Evolutionary conservation across 1,140 invertebrate genomes (phyloP).

Genomic region (Eupeodes corollae): DNA sequence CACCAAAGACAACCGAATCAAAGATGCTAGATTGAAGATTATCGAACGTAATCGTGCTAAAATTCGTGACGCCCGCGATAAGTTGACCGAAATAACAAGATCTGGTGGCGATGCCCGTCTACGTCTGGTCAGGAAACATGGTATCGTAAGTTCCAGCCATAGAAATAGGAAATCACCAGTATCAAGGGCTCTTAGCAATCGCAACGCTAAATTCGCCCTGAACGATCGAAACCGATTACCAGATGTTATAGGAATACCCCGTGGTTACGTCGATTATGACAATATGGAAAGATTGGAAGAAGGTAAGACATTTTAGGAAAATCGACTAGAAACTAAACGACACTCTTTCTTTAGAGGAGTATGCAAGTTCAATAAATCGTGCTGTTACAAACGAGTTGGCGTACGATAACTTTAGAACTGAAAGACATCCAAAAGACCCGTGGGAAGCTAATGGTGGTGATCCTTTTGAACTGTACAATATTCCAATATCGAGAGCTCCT

Average conservation of each 20-base stretch:
- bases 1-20: constrained; percentile 6
- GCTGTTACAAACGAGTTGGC: neutral
- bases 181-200: too few species aligned
- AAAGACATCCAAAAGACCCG: constrained; percentile 2
- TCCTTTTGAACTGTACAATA: constrained; percentile 31
- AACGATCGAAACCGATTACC: neutral
- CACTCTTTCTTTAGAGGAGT: too few species aligned
- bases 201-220: too few species aligned
- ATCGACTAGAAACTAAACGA: too few species aligned
- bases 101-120: constrained; percentile 50
- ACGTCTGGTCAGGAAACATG: constrained; percentile 37
- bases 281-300: constrained; percentile 33
- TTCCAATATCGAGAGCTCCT: constrained; percentile 15
- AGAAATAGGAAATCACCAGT: too few species aligned
- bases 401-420: neutral
- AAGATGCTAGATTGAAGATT: constrained; percentile 57
- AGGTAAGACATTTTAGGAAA: too few species aligned
- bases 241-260: constrained; percentile 13
- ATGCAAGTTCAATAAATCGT: too few species aligned
- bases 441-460: constrained; percentile 7
- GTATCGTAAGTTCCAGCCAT: neutral
- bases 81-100: constrained; percentile 52
- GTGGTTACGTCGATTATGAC: constrained; percentile 30
- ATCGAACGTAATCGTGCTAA: constrained; percentile 54
- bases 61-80: constrained; percentile 55